Evolutionary conservation across 2,113 vertebrate genomes (phyloP), one percentile per base, ranked within the genome.

Genomic region (Nothocercus nigrocapillus): DNA sequence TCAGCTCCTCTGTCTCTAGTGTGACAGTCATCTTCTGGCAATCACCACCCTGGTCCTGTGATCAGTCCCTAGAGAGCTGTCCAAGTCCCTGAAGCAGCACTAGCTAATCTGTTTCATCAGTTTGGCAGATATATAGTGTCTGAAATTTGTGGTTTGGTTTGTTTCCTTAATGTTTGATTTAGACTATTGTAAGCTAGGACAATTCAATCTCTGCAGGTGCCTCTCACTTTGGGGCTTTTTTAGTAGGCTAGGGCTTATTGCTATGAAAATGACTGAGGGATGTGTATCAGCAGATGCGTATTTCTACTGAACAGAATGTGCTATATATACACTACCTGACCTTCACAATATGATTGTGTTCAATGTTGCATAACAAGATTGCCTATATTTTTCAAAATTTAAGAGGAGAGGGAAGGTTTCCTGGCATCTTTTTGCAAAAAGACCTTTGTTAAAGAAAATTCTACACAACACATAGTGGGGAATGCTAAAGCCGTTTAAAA

Each of bases 281-380:
- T 49, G 75, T 44, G 12, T 32, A 72, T 89, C 67, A 64, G n/a
- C 47, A 89, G 47, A 63, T 40, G 8, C 61, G 75, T 21, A 82
- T 70, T 90, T 89, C 73, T 84, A 66, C 28, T 76, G 74, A 90
- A 73, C n/a, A 53, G 22, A 14, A 42, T 78, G 15, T 61, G 19
- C 5, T 49, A 28, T n/a, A 44, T 73, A 36, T 73, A n/a, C 34
- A n/a, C 34, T 28, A 42, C 22, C 13, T 72, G 62, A 90, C 81
- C 70, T 94, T 90, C 78, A 73, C 11, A 72, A 36, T 58, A 22
- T 82, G 47, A 87, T 47, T 89, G 36, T 76, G 54, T 15, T 94
- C 75, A 88, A 25, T 77, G 70, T 63, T 70, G n/a, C 70, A 47
- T 68, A 73, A 69, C 30, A 45, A 4, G 13, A 80, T 66, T 85